Evolutionary conservation across 2,888 invertebrate species (phyloP).

Genomic region (Tenthredo amoena): DNA sequence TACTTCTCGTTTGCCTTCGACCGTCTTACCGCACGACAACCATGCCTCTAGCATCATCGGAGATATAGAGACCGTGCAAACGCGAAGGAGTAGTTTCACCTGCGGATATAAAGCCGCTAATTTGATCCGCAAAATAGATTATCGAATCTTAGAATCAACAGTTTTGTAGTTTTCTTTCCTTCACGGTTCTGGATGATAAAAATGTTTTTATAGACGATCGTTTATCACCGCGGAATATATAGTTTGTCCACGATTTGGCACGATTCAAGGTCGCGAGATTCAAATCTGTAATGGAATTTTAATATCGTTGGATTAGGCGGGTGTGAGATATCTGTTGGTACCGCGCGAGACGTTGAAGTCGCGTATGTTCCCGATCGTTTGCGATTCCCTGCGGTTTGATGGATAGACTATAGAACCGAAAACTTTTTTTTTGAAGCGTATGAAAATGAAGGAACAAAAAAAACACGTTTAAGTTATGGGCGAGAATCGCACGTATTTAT

Average conservation of each 20-base stretch:
- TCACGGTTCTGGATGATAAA: too few relatives aligned
- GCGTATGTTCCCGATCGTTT: background rate
- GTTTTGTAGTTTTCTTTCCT: background rate
- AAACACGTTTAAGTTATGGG: background rate
- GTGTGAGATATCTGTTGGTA: background rate
- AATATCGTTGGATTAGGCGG: conserved; percentile 20
- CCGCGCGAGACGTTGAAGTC: background rate
- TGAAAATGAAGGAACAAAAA: background rate
- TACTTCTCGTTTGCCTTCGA: conserved; percentile 42
- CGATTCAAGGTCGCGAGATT: conserved; percentile 27
- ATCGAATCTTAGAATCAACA: background rate
- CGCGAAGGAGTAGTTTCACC: background rate
- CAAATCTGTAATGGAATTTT: conserved; percentile 32
- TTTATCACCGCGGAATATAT: conserved; percentile 8
- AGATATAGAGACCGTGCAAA: background rate
- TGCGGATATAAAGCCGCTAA: background rate
- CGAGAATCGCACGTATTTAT: background rate
- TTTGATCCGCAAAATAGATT: background rate
- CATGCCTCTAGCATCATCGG: background rate
- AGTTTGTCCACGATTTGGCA: background rate
- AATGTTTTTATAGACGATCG: background rate
- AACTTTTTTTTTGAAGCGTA: background rate
- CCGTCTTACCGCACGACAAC: conserved; percentile 15
- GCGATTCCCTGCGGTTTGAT: background rate
- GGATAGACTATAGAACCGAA: too few relatives aligned